Evolutionary conservation across 2,797 vertebrate genomes (phyloP).

Genomic region (Falco columbarius): DNA sequence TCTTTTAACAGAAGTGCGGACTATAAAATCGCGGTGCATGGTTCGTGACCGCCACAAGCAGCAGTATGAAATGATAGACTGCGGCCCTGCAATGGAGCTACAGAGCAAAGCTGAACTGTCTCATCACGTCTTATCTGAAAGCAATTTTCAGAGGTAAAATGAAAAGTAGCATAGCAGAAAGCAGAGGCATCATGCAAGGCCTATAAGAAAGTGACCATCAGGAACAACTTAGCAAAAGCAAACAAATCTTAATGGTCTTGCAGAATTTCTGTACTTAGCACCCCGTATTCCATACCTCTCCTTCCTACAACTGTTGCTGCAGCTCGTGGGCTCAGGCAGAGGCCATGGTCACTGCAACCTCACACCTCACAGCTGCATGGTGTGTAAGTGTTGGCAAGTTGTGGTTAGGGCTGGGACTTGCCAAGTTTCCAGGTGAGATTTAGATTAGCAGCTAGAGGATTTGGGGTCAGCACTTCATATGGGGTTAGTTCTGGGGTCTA

Average conservation of each 20-base stretch:
- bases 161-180: not conserved
- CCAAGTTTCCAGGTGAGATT: not conserved
- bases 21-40: not conserved
- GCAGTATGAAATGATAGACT: not conserved
- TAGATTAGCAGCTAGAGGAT: not conserved
- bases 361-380: accelerated
- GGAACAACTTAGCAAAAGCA: not conserved
- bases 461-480: not conserved
- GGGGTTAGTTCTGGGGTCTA: not conserved
- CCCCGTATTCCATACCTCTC: not conserved
- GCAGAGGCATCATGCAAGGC: not conserved
- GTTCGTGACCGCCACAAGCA: not conserved
- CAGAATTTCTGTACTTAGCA: not conserved
- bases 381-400: not conserved
- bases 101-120: not conserved
- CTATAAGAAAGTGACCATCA: not conserved
- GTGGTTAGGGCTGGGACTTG: not conserved
- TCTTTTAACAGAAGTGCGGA: not conserved
- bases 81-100: not conserved
- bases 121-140: not conserved
- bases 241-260: not conserved
- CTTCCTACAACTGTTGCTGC: not conserved
- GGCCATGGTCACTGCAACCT: not conserved
- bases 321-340: not conserved
- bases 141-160: not conserved